Conservation (phyloP, 2,888 invertebrate species). For the Caenorhabditis sp. region DNA sequence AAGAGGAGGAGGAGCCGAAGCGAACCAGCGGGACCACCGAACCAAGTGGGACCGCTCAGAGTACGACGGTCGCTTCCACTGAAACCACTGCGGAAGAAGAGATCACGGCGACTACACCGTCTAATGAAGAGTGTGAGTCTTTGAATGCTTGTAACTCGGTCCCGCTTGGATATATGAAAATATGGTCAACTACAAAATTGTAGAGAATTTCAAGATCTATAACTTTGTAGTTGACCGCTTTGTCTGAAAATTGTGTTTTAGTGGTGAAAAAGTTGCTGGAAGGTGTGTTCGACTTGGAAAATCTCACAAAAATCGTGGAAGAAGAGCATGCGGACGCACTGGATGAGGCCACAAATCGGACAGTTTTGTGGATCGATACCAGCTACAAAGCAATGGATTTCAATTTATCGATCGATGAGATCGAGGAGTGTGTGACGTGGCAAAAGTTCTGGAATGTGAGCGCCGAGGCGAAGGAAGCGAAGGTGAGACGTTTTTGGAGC, state of each 20-base stretch:
- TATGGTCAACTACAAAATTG: background rate
- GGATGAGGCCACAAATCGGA: slow-evolving; percentile 60
- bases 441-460: slow-evolving; percentile 68
- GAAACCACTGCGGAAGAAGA: background rate
- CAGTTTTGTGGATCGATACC: slow-evolving; percentile 75
- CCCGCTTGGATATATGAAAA: background rate
- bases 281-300: slow-evolving; percentile 53
- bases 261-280: slow-evolving; percentile 58
- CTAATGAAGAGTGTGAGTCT: slow-evolving; percentile 34
- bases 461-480: slow-evolving; percentile 4
- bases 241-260: slow-evolving; percentile 16
- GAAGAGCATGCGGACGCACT: slow-evolving; percentile 60
- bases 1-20: slow-evolving; percentile 14
- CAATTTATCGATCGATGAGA: slow-evolving; percentile 66
- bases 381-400: slow-evolving; percentile 73
- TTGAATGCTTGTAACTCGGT: too few species aligned
- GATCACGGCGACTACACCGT: slow-evolving; percentile 6
- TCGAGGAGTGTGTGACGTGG: slow-evolving; percentile 74
- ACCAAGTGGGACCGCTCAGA: background rate
- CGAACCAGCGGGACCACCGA: background rate
- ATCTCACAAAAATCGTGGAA: slow-evolving; percentile 60
- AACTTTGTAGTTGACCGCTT: background rate
- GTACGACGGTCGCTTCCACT: background rate
- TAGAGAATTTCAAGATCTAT: background rate
- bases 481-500: background rate